Evolutionary conservation across 2,888 invertebrate species (phyloP), one percentile per base, ranked within the genome.

Genomic region (Altica lythri): DNA sequence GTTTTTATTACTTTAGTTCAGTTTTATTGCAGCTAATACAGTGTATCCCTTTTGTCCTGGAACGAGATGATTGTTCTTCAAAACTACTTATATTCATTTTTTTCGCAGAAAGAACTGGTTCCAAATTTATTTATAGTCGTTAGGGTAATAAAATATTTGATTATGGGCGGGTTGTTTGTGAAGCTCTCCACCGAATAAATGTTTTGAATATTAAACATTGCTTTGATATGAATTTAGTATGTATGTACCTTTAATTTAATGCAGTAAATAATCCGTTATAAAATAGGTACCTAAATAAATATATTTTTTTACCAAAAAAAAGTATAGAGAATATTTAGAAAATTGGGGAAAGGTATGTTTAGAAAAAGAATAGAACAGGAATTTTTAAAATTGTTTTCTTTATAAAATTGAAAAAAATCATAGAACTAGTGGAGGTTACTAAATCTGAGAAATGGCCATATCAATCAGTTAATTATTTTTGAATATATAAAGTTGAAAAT

Each of bases 1-100:
- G 70, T 70, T 67, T 71, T 72, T 72, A 71, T 68, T 69, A 59
- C 67, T 46, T 62, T 62, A 62, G 69, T 68, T 71, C 65, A 62
- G 62, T 67, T 70, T 69, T 70, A 70, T 68, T 67, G 57, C 66
- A 53, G 59, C 60, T 59, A 61, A 61, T 66, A 64, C 53, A 59
- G 68, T 68, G 68, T 68, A 66, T 64, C 58, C 62, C 62, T 59
- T 65, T 70, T 69, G 67, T 70, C 56, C 57, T 60, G 64, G 65
- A 69, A 68, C 68, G 68, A 68, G 68, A 63, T 58, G 64, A 70
- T 72, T 72, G 72, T 71, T 57, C 54, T 56, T 67, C 52, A 50
- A 55, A 32, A 32, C 40, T 49, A 49, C 53, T 59, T 55, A 55
- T 38, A 56, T 45, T n/a, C 37, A 38, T 57, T 59, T 63, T 63